Percentiles rank a stretch among this genome's conserved stretches.
phyloP scores from a whole-genome alignment of 2,797 vertebrate genomes.

The Poecilia picta region DNA sequence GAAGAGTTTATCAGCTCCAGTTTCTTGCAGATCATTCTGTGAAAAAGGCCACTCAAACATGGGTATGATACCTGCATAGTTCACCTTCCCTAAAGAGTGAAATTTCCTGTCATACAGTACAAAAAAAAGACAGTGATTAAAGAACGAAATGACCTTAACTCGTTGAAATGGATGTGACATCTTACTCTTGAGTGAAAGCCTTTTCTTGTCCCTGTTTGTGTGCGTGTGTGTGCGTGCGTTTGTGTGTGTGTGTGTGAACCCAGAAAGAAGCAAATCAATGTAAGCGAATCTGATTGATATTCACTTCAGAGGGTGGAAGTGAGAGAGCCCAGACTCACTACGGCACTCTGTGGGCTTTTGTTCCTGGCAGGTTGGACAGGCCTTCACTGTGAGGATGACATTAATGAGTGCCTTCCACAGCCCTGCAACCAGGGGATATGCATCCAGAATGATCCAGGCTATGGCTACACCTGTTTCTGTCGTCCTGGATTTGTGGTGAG shows the following conservation, averaged over 20 bases:
- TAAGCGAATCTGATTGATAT: slow-evolving; percentile 82
- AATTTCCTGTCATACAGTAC: slow-evolving; percentile 71
- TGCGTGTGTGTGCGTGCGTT: too few relatives aligned
- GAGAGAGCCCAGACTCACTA: slow-evolving; percentile 76
- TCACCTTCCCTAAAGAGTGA: slow-evolving; percentile 56
- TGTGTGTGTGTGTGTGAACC: slow-evolving; percentile 65
- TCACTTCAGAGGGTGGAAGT: slow-evolving; percentile 82
- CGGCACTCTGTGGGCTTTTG: slow-evolving; percentile 80
- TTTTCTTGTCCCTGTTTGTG: slow-evolving; percentile 70
- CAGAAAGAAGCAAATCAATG: slow-evolving; percentile 81
- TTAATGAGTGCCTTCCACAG: slow-evolving; percentile 86
- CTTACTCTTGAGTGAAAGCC: slow-evolving; percentile 74
- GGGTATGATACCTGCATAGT: slow-evolving; percentile 51
- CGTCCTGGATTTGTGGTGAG: slow-evolving; percentile 88
- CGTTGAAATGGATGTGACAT: slow-evolving; percentile 78
- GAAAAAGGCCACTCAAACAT: slow-evolving; percentile 54
- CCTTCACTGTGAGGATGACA: slow-evolving; percentile 84
- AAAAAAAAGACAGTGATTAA: slow-evolving; percentile 67
- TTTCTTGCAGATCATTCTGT: slow-evolving; percentile 49
- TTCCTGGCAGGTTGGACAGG: slow-evolving; percentile 88
- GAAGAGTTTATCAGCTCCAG: slow-evolving; percentile 26
- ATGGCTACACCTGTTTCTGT: slow-evolving; percentile 87
- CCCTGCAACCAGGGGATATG: slow-evolving; percentile 86
- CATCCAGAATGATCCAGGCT: slow-evolving; percentile 83
- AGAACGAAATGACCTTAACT: slow-evolving; percentile 58